These are phyloP conservation scores for Acrocephalus arundinaceus DNA, from an alignment of 2,113 vertebrate species.

Conservation along the genomic window DNA sequence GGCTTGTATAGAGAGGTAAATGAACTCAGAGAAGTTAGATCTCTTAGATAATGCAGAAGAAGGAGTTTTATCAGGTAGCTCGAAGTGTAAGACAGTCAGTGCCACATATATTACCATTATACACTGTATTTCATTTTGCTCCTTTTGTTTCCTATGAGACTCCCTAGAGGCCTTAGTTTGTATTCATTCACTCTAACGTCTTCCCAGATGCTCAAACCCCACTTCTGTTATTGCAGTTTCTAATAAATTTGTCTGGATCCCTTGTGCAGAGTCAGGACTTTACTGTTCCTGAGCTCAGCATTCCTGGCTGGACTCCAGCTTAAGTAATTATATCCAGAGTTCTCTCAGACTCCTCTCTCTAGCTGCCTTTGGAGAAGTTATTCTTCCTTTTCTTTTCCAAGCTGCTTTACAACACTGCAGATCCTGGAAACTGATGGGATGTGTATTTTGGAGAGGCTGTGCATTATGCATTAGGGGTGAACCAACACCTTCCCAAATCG, in stretches of 20 bases:
- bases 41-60: not conserved
- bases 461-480: constrained; percentile 6
- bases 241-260: constrained; percentile 43
- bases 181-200: constrained; percentile 29
- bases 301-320: constrained; percentile 38
- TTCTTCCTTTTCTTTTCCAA: constrained; percentile 38
- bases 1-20: not conserved
- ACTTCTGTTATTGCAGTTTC: constrained; percentile 48
- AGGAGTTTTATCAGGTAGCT: not conserved
- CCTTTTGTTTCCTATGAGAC: constrained; percentile 40
- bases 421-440: not conserved
- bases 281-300: constrained; percentile 32
- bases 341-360: constrained; percentile 16
- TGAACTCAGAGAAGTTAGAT: not conserved
- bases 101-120: not conserved
- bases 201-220: constrained; percentile 49
- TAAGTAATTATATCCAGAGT: constrained; percentile 52
- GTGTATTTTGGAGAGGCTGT: not conserved
- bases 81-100: not conserved
- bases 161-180: constrained; percentile 1
- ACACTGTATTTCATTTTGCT: constrained; percentile 22
- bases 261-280: constrained; percentile 49
- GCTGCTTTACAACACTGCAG: not conserved
- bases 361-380: constrained; percentile 42
- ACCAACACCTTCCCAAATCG: not conserved